Evolutionary conservation across 2,888 invertebrate genomes (phyloP).

Genomic region (Drosophila cracens): DNA sequence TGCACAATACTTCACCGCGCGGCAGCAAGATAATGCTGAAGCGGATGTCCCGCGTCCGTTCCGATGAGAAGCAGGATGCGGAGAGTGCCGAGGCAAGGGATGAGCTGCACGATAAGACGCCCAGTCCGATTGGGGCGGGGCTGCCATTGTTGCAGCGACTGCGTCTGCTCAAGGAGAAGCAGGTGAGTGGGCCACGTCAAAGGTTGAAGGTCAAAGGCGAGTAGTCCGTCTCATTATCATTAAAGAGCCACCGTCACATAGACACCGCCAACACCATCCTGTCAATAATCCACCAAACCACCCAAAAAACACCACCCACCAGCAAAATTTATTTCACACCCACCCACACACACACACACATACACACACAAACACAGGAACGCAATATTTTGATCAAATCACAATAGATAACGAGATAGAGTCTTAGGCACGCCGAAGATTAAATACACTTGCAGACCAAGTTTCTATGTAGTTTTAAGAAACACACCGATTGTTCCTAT

Average conservation of each 20-base stretch:
- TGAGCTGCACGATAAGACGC: constrained; percentile 86
- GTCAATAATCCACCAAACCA: background rate
- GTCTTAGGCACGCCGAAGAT: background rate
- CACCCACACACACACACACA: constrained; percentile 1
- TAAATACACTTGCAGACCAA: background rate
- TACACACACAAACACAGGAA: background rate
- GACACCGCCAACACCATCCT: background rate
- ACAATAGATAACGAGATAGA: background rate
- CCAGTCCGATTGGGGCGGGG: constrained; percentile 93
- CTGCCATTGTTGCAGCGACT: constrained; percentile 91
- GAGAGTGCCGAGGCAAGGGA: constrained; percentile 85
- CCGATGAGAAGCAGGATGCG: constrained; percentile 88
- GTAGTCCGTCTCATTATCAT: constrained; percentile 23
- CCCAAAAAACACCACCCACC: constrained; percentile 4
- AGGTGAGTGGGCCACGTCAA: constrained; percentile 86
- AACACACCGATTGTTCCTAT: background rate
- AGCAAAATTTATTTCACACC: constrained; percentile 21
- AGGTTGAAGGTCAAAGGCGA: constrained; percentile 5
- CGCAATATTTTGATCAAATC: constrained; percentile 20
- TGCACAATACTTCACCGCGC: constrained; percentile 85
- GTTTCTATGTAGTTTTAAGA: background rate
- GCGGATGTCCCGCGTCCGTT: constrained; percentile 91
- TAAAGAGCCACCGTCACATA: constrained; percentile 5
- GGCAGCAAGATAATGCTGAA: constrained; percentile 87
- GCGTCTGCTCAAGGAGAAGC: constrained; percentile 93